Conservation (phyloP, 2,113 vertebrate genomes). For the Ceyx cyanopectus region DNA sequence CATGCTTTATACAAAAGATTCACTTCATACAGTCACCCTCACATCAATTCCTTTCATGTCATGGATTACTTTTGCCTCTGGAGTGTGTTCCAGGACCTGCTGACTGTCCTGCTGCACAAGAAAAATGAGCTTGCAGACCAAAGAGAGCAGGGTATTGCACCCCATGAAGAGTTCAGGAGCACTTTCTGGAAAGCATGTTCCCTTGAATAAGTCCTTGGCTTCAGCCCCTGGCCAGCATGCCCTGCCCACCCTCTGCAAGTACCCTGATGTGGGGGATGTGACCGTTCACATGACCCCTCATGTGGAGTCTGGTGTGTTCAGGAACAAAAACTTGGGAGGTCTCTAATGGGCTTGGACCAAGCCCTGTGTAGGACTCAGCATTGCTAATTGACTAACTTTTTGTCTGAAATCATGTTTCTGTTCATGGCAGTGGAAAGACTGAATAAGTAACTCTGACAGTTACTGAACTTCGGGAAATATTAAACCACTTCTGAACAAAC, state of each 20-base stretch:
- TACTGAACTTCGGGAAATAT: not conserved
- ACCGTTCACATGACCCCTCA: not conserved
- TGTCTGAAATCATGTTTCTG: not conserved
- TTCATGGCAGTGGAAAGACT: not conserved
- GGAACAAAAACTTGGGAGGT: slow-evolving; percentile 61
- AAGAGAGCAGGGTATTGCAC: not conserved
- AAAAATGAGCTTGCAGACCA: not conserved
- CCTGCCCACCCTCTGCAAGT: not conserved
- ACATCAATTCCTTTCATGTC: not conserved
- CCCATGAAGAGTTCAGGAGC: not conserved
- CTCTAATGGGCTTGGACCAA: slow-evolving; percentile 34
- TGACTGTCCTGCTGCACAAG: not conserved
- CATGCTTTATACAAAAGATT: not conserved
- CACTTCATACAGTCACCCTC: fast-evolving
- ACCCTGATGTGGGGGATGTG: not conserved
- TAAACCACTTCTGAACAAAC: not conserved
- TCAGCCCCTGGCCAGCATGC: not conserved
- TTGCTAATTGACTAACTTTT: not conserved
- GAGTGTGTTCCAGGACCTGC: fast-evolving
- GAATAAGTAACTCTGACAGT: not conserved
- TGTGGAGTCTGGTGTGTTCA: slow-evolving; percentile 6
- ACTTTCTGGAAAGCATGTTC: not conserved
- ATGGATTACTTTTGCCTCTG: not conserved
- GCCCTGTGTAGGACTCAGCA: not conserved
- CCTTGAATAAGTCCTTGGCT: slow-evolving; percentile 15